Conservation (phyloP, 2,888 invertebrate genomes). For the Drosophila demipolita region DNA sequence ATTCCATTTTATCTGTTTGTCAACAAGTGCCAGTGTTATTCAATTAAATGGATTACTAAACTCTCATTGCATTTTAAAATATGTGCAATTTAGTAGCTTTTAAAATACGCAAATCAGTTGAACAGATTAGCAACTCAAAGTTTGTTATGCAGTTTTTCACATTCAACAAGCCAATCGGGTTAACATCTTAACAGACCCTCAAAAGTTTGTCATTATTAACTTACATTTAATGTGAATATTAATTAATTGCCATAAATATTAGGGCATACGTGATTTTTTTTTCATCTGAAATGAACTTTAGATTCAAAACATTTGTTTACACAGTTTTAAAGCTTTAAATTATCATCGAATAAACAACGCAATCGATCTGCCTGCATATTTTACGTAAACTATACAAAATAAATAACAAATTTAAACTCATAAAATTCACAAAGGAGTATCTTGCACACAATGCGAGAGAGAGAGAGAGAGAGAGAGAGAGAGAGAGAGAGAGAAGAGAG, state of each 20-base stretch:
- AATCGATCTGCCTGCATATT: neutral
- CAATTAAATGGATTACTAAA: neutral
- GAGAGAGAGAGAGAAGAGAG: conserved; percentile 13
- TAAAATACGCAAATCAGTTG: neutral
- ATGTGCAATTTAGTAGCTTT: neutral
- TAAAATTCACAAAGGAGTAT: conserved; percentile 50
- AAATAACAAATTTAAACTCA: conserved; percentile 27
- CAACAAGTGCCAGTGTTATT: neutral
- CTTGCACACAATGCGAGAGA: conserved; percentile 23
- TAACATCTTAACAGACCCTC: neutral
- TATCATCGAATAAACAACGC: conserved; percentile 8
- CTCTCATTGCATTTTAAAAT: neutral
- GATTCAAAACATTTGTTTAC: conserved; percentile 8
- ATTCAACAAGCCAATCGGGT: neutral
- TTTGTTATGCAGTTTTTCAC: neutral
- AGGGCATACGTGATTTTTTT: too few relatives aligned
- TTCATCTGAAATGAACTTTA: neutral
- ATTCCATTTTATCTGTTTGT: neutral
- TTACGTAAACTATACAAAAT: conserved; percentile 2
- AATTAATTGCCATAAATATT: neutral
- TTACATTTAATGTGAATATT: neutral
- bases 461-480: conserved; percentile 16
- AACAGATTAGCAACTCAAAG: neutral
- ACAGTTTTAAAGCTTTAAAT: conserved; percentile 10
- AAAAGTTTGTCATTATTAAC: too few relatives aligned